Percentiles rank a stretch among this genome's conserved stretches.
Evolutionary conservation across 1,140 invertebrate genomes (phyloP).

Genomic region (Dysdera silvatica): DNA sequence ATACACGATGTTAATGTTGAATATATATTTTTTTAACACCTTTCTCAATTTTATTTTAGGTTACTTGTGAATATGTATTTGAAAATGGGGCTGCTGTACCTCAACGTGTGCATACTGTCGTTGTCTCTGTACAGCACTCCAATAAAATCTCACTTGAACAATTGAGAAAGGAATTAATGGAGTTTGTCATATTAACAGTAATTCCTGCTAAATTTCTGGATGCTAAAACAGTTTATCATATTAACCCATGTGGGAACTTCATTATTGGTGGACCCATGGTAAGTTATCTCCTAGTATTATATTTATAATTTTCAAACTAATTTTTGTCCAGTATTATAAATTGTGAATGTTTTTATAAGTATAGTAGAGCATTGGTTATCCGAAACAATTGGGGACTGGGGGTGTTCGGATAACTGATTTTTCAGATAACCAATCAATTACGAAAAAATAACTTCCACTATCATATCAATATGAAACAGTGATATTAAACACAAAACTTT

Average conservation of each 20-base stretch:
- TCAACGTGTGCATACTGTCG: conserved; percentile 87
- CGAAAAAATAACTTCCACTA: too few relatives aligned
- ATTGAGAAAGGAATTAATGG: conserved; percentile 72
- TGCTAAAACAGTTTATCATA: conserved; percentile 82
- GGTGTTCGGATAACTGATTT: too few relatives aligned
- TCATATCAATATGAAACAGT: too few relatives aligned
- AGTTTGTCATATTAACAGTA: conserved; percentile 85
- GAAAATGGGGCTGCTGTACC: conserved; percentile 77
- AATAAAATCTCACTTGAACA: conserved; percentile 81
- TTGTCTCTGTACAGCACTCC: conserved; percentile 92
- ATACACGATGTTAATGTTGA: not conserved
- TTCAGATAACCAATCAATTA: too few relatives aligned
- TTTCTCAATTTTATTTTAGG: conserved; percentile 27
- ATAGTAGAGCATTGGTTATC: too few relatives aligned
- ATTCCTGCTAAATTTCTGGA: conserved; percentile 88
- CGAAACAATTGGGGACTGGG: too few relatives aligned
- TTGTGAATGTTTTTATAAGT: too few relatives aligned
- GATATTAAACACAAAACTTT: too few relatives aligned
- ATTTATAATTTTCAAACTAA: too few relatives aligned
- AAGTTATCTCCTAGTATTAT: conserved; percentile 34
- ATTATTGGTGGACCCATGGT: conserved; percentile 93
- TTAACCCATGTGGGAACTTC: conserved; percentile 94
- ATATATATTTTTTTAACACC: not conserved
- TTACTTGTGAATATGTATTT: conserved; percentile 39
- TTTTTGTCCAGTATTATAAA: too few relatives aligned